Conservation (phyloP, 2,113 vertebrate species). For the Theristicus caerulescens region DNA sequence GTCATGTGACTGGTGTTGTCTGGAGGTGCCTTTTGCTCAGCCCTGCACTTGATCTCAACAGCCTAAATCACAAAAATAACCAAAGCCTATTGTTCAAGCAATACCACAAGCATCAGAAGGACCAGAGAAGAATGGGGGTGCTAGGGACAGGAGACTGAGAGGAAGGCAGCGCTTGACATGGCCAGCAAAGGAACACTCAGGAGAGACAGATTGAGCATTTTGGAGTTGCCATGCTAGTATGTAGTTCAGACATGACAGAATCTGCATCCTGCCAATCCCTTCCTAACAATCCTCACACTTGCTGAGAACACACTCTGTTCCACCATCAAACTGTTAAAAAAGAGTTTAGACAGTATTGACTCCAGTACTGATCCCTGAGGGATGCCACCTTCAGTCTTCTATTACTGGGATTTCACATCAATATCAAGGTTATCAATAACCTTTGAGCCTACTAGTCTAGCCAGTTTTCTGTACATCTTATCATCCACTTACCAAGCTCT, state of each 20-base stretch:
- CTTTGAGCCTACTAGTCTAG: neutral
- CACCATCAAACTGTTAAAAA: neutral
- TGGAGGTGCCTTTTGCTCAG: neutral
- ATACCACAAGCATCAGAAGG: neutral
- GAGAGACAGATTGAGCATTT: neutral
- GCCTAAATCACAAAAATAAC: neutral
- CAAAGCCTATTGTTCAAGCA: neutral
- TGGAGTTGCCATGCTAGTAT: neutral
- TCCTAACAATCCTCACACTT: neutral
- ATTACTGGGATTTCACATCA: neutral
- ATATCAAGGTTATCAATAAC: neutral
- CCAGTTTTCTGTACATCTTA: neutral
- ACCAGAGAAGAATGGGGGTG: neutral
- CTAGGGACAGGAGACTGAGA: neutral
- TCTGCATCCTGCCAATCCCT: neutral
- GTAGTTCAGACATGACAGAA: neutral
- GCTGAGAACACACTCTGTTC: neutral
- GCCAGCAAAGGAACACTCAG: neutral
- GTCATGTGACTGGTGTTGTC: neutral
- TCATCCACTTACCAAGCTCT: neutral
- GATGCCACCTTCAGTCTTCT: neutral
- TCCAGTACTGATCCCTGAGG: neutral
- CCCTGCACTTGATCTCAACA: neutral
- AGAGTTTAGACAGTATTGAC: neutral
- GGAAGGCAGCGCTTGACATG: neutral